Evolutionary conservation across 2,797 vertebrate species (phyloP).

Genomic region (Gobio occitaniae): DNA sequence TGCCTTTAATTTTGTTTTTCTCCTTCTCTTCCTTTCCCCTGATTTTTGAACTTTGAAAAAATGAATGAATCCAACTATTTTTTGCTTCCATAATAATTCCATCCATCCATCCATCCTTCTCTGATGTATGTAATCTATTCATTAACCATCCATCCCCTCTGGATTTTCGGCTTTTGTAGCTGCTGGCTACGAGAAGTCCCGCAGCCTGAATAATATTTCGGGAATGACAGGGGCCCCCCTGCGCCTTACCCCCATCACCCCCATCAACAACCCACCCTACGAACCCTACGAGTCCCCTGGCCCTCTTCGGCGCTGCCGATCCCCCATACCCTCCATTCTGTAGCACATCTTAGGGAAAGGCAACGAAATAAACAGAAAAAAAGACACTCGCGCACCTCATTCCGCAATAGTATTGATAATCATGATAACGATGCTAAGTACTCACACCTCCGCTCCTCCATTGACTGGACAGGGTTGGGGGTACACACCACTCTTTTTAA

Average conservation of each 20-base stretch:
- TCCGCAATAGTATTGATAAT: slow-evolving; percentile 53
- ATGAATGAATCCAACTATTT: not conserved
- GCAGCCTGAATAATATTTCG: slow-evolving; percentile 94
- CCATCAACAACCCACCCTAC: slow-evolving; percentile 85
- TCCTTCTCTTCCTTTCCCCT: slow-evolving; percentile 61
- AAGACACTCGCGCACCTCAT: slow-evolving; percentile 38
- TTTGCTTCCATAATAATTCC: slow-evolving; percentile 14
- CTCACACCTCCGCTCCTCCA: slow-evolving; percentile 33
- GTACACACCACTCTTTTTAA: slow-evolving; percentile 32
- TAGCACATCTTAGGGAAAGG: slow-evolving; percentile 70
- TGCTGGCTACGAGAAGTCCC: slow-evolving; percentile 93
- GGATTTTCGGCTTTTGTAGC: slow-evolving; percentile 60
- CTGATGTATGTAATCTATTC: slow-evolving; percentile 8
- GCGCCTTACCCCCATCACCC: slow-evolving; percentile 88
- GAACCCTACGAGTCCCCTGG: slow-evolving; percentile 87
- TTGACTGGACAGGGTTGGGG: slow-evolving; percentile 33
- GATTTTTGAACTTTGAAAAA: slow-evolving; percentile 61
- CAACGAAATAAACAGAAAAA: slow-evolving; percentile 29
- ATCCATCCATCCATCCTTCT: slow-evolving; percentile 1
- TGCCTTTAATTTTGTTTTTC: slow-evolving; percentile 49
- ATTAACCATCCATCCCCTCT: not conserved
- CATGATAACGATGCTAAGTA: slow-evolving; percentile 53
- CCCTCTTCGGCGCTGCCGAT: slow-evolving; percentile 83
- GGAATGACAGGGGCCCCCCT: slow-evolving; percentile 87
- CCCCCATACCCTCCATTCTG: slow-evolving; percentile 92